Percentiles rank a stretch among this genome's conserved stretches.
Conservation (phyloP, 2,888 invertebrate species). For the Hirtodrosophila confusa region DNA sequence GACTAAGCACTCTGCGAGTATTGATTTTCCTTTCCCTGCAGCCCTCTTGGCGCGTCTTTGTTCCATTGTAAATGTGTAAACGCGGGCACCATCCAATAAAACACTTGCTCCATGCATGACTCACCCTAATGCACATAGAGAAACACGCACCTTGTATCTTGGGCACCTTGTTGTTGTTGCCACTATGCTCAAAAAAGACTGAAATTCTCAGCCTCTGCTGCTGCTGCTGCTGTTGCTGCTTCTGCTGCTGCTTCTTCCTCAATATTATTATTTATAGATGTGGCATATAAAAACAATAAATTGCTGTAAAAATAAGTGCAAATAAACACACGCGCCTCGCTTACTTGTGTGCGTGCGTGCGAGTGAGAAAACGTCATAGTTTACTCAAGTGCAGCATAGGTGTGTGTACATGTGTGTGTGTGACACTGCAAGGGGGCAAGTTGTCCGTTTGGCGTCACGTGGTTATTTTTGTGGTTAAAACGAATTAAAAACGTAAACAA, state of each 20-base stretch:
- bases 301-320: constrained; percentile 51
- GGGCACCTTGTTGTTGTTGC: constrained; percentile 10
- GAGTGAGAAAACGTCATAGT: constrained; percentile 42
- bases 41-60: constrained; percentile 10
- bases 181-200: constrained; percentile 8
- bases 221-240: constrained; percentile 11
- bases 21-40: constrained; percentile 54
- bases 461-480: constrained; percentile 48
- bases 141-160: constrained; percentile 53
- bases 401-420: not conserved
- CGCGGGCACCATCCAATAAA: constrained; percentile 20
- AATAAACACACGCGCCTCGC: constrained; percentile 17
- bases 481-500: constrained; percentile 73
- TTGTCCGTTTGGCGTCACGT: constrained; percentile 59
- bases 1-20: constrained; percentile 58
- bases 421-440: constrained; percentile 32
- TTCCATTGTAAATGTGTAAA: constrained; percentile 7
- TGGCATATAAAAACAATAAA: constrained; percentile 60
- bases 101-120: constrained; percentile 53
- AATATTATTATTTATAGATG: constrained; percentile 67
- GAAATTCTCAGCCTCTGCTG: constrained; percentile 33
- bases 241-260: constrained; percentile 16
- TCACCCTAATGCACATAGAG: constrained; percentile 66
- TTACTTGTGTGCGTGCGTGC: constrained; percentile 5
- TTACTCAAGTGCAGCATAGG: constrained; percentile 42